These are phyloP conservation scores for Prionailurus viverrinus DNA, from an alignment of 2,113 vertebrate genomes.

Conservation along the genomic window DNA sequence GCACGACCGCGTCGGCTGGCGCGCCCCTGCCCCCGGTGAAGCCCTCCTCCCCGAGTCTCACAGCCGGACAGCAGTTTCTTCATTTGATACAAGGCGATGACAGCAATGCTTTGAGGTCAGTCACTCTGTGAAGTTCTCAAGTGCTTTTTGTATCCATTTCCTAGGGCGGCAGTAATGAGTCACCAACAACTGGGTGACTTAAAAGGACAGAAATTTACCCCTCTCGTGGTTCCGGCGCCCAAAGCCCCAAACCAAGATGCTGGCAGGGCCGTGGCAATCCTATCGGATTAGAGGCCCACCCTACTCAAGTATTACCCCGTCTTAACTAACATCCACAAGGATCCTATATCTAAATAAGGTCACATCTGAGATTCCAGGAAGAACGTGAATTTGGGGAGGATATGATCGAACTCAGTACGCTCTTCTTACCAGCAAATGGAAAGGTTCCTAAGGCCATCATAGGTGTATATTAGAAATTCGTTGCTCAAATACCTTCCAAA, in stretches of 20 bases:
- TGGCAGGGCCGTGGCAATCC: background rate
- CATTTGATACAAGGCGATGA: background rate
- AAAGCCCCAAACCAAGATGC: background rate
- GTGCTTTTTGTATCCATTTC: background rate
- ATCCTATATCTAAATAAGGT: background rate
- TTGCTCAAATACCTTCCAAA: background rate
- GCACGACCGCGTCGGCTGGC: background rate
- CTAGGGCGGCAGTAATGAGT: background rate
- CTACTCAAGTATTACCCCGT: background rate
- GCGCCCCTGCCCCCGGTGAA: background rate
- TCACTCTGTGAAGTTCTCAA: background rate
- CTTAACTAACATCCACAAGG: background rate
- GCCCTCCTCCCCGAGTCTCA: background rate
- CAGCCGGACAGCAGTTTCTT: background rate
- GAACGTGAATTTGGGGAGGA: background rate
- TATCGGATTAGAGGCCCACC: background rate
- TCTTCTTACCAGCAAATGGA: background rate
- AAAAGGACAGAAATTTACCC: background rate
- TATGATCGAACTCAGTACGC: background rate
- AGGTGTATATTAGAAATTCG: background rate
- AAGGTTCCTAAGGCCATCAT: background rate
- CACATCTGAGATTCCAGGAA: background rate
- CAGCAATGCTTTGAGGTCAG: background rate
- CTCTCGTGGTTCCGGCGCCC: background rate
- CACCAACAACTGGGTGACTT: background rate